Evolutionary conservation across 2,888 invertebrate species (phyloP), one percentile per base, ranked within the genome.

Genomic region (Maniola hyperantus): DNA sequence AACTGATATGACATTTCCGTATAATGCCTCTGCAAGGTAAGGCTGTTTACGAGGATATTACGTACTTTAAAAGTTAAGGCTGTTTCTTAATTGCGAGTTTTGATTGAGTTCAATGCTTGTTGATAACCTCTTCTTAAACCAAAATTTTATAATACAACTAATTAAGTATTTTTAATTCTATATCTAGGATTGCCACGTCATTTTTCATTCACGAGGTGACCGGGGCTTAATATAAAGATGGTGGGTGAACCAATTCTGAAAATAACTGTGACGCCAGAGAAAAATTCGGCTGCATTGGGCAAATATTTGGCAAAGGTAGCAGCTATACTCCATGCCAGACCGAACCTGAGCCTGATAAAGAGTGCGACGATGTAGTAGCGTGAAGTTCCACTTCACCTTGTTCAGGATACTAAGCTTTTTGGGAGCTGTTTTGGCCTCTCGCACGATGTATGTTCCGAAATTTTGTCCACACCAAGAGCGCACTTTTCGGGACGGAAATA

Each of bases 1-100:
- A 54, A 64, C 64, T 66, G 68, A 71, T 71, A 51, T 66, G 65
- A 75, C 67, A 73, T 75, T 74, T 77, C 71, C 73, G 74, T 73
- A 69, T 70, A n/a, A 62, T 70, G 4, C 39, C 39, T 54, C 60
- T 55, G 63, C 71, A 72, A 74, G 76, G 74, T 68, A 70, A 71
- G 62, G 51, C 61, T 63, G 55, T 69, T 65, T 55, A 64, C 68
- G 67, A 76, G 71, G 70, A 65, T 68, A 67, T 57, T 50, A 42
- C 34, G 6, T 18, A 39, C 66, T 72, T 71, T 65, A 73, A 72
- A 76, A 76, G 72, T 73, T 72, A 73, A 76, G 73, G 72, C 57
- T 46, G 51, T 66, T 70, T 65, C 61, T 69, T 58, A 20, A 26
- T 50, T 59, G 58, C 55, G 15, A 34, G 42, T 33, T 58, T 51